phyloP scores from a whole-genome alignment of 1,140 invertebrate species.

The Panagrolaimus sp. region DNA sequence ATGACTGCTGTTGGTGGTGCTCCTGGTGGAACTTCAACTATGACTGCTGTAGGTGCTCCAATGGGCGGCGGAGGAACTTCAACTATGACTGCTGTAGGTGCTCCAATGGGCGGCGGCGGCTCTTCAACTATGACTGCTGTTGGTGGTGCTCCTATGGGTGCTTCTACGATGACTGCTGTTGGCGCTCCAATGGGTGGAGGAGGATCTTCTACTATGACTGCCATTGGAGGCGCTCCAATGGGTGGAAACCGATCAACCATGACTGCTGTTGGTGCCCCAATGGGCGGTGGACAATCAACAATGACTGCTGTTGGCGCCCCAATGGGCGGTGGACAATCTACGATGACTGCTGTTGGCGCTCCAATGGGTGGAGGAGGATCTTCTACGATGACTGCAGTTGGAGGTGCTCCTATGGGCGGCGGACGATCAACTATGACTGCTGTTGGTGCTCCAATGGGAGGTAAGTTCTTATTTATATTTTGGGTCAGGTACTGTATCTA shows the following conservation, averaged over 20 bases:
- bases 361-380: slow-evolving; percentile 6
- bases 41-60: slow-evolving; percentile 12
- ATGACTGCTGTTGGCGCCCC: slow-evolving; percentile 15
- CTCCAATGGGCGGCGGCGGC: slow-evolving; percentile 13
- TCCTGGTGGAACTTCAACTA: slow-evolving; percentile 6
- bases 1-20: not conserved
- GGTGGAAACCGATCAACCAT: no score
- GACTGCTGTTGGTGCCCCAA: no score
- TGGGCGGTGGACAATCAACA: slow-evolving; percentile 3
- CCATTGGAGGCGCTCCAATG: no score
- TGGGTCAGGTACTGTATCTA: no score
- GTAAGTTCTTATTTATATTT: no score
- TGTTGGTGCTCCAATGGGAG: no score
- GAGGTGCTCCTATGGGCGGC: not conserved
- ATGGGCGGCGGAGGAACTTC: slow-evolving; percentile 2
- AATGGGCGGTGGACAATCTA: not conserved
- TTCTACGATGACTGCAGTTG: not conserved
- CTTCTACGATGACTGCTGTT: slow-evolving; percentile 16
- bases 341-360: slow-evolving; percentile 13
- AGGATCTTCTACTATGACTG: slow-evolving; percentile 13
- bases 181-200: slow-evolving; percentile 3
- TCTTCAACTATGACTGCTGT: slow-evolving; percentile 8
- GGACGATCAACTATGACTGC: slow-evolving; percentile 16
- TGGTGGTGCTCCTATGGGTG: not conserved
- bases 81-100: slow-evolving; percentile 14